Evolutionary conservation across 2,797 vertebrate species (phyloP), one percentile per base, ranked within the genome.

Genomic region (Prionace glauca): DNA sequence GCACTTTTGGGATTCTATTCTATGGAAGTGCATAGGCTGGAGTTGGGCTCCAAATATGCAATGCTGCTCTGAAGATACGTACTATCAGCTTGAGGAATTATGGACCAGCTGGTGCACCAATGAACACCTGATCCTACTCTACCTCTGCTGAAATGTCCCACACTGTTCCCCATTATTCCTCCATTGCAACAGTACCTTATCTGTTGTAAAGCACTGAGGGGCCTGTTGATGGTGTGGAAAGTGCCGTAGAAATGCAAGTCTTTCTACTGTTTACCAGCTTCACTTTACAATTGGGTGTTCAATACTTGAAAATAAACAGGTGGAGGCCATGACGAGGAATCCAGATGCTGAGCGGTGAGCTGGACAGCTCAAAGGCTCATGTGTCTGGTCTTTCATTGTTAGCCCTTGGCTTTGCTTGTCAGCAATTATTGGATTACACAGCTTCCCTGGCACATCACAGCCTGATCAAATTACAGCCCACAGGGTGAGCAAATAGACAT

Each of bases 401-500:
- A 41, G n/a, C 32, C 88, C 18, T n/a, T n/a, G 18, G 81, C 90
- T 7, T 22, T 26, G 11, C 69, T 67, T 94, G 67, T 74, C 69
- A 94, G 41, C 18, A 50, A 69, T 56, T 95, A 95, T 77, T 77
- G 29, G 93, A 95, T 95, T 77, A 95, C 71, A 45, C 65, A 32
- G 71, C 36, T 94, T 72, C 36, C 92, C 67, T 72, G 62, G 67
- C 45, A 60, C 8, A 32, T 95, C 50, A 11, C 41, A n/a, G 72
- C 24, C 8, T 32, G 93, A 95, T 95, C 93, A 26, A 56, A 60
- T 95, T 95, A 95, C 93, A 95, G 32, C 69, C 71, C 71, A 56
- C 69, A 77, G 45, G 45, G 93, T 7, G 36, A 74, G 26, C 50
- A 45, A 41, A 74, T 26, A 56, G 24, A 60, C 71, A 95, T 12